Evolutionary conservation across 2,113 vertebrate genomes (phyloP).

Genomic region (Alouatta palliata): DNA sequence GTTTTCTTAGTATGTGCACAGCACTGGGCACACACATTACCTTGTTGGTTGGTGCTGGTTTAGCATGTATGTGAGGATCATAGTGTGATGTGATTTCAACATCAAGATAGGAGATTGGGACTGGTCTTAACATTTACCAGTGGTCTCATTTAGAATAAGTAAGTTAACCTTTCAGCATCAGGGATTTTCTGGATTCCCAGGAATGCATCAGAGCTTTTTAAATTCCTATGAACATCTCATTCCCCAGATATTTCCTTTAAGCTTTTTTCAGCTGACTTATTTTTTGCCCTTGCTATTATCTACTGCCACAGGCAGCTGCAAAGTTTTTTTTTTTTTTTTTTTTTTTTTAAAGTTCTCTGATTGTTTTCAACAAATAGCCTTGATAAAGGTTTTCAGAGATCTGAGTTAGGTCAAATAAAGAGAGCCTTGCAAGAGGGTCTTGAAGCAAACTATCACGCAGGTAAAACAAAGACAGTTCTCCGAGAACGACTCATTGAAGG

Average conservation of each 20-base stretch:
- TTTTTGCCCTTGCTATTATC: neutral
- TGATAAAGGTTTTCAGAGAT: neutral
- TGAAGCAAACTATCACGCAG: neutral
- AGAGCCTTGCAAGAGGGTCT: neutral
- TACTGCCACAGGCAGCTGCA: neutral
- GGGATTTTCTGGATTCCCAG: neutral
- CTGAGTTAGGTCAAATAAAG: neutral
- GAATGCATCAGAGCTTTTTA: neutral
- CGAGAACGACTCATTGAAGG: neutral
- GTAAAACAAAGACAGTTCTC: neutral
- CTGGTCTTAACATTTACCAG: neutral
- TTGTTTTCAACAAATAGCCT: neutral
- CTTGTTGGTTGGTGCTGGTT: neutral
- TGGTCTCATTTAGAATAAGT: neutral
- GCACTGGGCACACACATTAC: neutral
- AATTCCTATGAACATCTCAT: neutral
- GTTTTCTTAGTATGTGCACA: neutral
- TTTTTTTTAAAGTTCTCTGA: neutral
- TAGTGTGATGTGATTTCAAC: neutral
- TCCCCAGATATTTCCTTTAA: neutral
- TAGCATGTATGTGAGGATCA: neutral
- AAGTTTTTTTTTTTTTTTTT: neutral
- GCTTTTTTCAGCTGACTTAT: neutral
- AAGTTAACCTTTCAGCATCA: neutral
- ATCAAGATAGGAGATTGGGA: neutral